A percentile compares a stretch with the other conserved stretches of the same genome.
phyloP scores from a whole-genome alignment of 2,113 vertebrate genomes.

The Podarcis raffonei region DNA sequence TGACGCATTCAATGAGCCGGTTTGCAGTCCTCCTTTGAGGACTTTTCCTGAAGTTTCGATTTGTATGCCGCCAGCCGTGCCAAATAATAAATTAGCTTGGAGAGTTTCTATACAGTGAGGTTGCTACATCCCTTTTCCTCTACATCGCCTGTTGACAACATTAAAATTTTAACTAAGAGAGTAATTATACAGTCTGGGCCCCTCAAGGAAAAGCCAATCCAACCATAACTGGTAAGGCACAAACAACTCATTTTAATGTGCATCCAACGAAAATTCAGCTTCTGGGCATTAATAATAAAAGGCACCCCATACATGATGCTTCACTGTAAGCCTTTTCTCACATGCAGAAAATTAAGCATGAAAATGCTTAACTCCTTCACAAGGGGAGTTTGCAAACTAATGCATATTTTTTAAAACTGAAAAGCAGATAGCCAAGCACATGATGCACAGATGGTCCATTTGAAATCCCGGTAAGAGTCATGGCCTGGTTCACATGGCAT shows the following conservation, averaged over 20 bases:
- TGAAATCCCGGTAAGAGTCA: too few relatives aligned
- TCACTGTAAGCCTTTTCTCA: not conserved
- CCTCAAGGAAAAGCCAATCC: not conserved
- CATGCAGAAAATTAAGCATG: not conserved
- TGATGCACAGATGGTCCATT: too few relatives aligned
- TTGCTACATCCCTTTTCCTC: not conserved
- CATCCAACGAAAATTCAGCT: not conserved
- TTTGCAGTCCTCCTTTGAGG: not conserved
- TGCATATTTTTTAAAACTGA: not conserved
- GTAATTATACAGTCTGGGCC: not conserved
- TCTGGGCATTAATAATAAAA: not conserved
- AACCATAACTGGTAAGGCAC: not conserved
- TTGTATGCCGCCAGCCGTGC: not conserved
- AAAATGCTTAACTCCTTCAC: not conserved
- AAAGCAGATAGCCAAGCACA: not conserved
- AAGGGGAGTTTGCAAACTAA: not conserved
- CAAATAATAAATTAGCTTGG: constrained; percentile 24
- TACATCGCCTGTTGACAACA: not conserved
- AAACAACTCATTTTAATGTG: accelerated
- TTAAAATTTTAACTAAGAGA: constrained; percentile 21
- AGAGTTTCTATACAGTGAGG: constrained; percentile 1
- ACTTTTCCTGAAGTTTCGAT: constrained; percentile 19
- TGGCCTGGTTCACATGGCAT: too few relatives aligned
- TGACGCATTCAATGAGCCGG: not conserved
- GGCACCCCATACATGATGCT: not conserved